Evolutionary conservation across 2,888 invertebrate genomes (phyloP).

Genomic region (Octonoba sinensis): DNA sequence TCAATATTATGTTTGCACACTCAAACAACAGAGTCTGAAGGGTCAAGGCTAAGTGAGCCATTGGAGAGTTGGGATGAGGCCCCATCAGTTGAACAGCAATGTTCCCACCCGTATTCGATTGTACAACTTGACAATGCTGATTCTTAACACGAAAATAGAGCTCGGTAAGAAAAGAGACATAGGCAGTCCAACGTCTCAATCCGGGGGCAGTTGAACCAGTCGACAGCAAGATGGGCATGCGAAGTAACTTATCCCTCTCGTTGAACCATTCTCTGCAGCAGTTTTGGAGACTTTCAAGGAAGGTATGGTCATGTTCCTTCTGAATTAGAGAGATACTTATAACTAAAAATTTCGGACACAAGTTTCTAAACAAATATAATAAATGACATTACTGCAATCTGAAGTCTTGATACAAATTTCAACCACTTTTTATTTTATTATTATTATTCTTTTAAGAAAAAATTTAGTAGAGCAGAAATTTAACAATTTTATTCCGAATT

Average conservation of each 20-base stretch:
- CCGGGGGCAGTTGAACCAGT: slow-evolving; percentile 42
- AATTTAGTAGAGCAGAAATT: too few species aligned
- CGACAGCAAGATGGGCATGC: slow-evolving; percentile 63
- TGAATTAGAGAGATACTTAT: slow-evolving; percentile 68
- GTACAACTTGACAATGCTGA: slow-evolving; percentile 74
- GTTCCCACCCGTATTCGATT: slow-evolving; percentile 72
- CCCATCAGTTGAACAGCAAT: slow-evolving; percentile 17
- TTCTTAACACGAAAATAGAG: slow-evolving; percentile 85
- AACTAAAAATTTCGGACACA: neutral
- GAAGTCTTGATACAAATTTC: neutral
- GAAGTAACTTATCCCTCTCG: slow-evolving; percentile 80
- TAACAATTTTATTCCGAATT: neutral
- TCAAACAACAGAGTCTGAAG: slow-evolving; percentile 81
- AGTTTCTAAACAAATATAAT: neutral
- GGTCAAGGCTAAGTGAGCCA: slow-evolving; percentile 51
- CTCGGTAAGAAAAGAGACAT: slow-evolving; percentile 90
- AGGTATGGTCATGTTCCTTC: slow-evolving; percentile 88
- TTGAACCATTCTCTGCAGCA: slow-evolving; percentile 92
- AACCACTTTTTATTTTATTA: neutral
- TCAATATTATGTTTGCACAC: slow-evolving; percentile 87
- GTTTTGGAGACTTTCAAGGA: slow-evolving; percentile 88
- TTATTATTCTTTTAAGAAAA: too few species aligned
- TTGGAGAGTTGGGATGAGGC: slow-evolving; percentile 41
- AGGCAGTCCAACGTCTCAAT: slow-evolving; percentile 80
- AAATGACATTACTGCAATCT: neutral